Conservation (phyloP, 2,797 vertebrate genomes). For the Nyctibius grandis region DNA sequence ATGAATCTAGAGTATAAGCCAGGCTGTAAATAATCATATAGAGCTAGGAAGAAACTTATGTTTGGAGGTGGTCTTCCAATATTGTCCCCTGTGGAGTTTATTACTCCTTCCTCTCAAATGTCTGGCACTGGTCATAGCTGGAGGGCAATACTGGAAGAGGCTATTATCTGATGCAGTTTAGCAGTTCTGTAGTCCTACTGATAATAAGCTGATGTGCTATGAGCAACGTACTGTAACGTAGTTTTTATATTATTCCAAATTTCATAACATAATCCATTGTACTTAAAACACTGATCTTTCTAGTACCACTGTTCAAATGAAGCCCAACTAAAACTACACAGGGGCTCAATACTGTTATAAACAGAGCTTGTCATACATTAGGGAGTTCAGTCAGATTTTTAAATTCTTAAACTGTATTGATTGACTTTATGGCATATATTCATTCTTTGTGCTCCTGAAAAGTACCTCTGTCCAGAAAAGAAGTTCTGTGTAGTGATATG, state of each 20-base stretch:
- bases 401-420: slow-evolving; percentile 7
- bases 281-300: neutral
- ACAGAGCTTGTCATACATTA: neutral
- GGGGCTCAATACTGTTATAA: neutral
- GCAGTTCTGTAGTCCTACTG: neutral
- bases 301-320: neutral
- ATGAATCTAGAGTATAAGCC: neutral
- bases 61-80: neutral
- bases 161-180: neutral
- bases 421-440: neutral
- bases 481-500: neutral
- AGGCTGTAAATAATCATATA: neutral
- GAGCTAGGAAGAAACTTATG: neutral
- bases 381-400: neutral
- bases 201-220: neutral
- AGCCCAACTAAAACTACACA: neutral
- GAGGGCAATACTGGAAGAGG: neutral
- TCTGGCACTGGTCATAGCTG: neutral
- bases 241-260: neutral
- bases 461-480: neutral
- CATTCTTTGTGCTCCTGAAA: neutral
- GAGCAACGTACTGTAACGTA: neutral
- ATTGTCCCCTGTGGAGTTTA: neutral
- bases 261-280: neutral
- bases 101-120: neutral